Evolutionary conservation across 2,113 vertebrate genomes (phyloP).

Genomic region (Suricata suricatta): DNA sequence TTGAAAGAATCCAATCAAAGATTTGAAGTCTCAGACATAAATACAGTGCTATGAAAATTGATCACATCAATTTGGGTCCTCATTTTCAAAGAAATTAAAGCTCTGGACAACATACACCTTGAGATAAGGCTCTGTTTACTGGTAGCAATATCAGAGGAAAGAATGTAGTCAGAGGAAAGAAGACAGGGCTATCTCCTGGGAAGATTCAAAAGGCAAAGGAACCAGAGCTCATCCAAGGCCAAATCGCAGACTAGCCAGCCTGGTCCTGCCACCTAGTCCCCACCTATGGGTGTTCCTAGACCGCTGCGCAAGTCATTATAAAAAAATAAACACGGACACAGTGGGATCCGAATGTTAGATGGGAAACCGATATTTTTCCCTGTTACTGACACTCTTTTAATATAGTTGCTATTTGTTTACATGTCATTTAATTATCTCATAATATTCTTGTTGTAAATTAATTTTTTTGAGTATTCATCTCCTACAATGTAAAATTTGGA

Average conservation of each 20-base stretch:
- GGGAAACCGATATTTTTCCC: neutral
- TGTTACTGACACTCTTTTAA: neutral
- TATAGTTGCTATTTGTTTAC: neutral
- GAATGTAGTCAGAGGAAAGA: neutral
- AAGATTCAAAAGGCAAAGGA: neutral
- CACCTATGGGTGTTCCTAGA: too few species aligned
- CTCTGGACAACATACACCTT: neutral
- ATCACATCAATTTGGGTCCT: neutral
- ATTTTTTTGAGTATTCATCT: neutral
- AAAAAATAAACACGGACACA: neutral
- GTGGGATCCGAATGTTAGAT: neutral
- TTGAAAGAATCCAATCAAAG: neutral
- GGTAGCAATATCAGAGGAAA: neutral
- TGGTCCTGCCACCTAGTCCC: neutral
- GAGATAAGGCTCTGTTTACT: neutral
- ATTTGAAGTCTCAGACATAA: neutral
- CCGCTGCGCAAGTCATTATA: neutral
- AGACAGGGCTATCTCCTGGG: neutral
- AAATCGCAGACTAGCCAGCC: neutral
- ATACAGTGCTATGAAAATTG: neutral
- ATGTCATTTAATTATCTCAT: neutral
- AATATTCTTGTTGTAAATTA: neutral
- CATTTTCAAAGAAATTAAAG: neutral
- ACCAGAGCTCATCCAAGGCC: neutral
- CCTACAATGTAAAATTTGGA: neutral